Conservation (phyloP, 1,140 invertebrate genomes). For the Neelides sp. region DNA sequence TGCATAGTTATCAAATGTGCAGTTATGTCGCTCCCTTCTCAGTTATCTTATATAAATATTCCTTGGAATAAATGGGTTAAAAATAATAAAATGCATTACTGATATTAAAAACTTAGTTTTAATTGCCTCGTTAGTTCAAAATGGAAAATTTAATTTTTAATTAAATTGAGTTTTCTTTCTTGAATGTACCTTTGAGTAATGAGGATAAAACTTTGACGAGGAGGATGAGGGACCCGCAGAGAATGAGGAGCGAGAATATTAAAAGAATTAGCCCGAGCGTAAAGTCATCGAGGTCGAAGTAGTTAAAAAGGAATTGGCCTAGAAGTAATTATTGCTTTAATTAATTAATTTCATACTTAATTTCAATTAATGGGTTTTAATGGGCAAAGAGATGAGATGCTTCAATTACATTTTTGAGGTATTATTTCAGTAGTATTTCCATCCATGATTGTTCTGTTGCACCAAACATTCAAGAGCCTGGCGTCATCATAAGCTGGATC, state of each 20-base stretch:
- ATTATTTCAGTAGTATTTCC: slow-evolving; percentile 5
- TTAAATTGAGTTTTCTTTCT: background rate
- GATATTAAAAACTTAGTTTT: too few species aligned
- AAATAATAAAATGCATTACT: too few species aligned
- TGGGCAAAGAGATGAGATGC: too few species aligned
- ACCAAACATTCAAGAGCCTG: slow-evolving; percentile 32
- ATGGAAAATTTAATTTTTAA: too few species aligned
- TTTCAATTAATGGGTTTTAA: background rate
- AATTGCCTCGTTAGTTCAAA: too few species aligned
- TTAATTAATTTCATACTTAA: background rate
- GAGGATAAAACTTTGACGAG: slow-evolving; percentile 46
- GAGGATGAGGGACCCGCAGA: slow-evolving; percentile 43
- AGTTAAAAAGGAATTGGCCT: slow-evolving; percentile 34
- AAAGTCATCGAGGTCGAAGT: slow-evolving; percentile 30
- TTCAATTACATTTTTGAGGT: background rate
- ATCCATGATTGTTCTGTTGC: slow-evolving; percentile 13
- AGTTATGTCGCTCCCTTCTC: too few species aligned
- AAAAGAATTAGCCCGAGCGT: slow-evolving; percentile 33
- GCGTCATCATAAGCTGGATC: slow-evolving; percentile 32
- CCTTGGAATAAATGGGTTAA: too few species aligned
- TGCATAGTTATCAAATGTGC: too few species aligned
- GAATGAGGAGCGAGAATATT: slow-evolving; percentile 39
- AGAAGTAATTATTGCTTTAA: too few species aligned
- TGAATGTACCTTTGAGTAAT: slow-evolving; percentile 34
- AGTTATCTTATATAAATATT: too few species aligned